Conservation (phyloP, 1,140 invertebrate species). For the Brachionus rubens region DNA sequence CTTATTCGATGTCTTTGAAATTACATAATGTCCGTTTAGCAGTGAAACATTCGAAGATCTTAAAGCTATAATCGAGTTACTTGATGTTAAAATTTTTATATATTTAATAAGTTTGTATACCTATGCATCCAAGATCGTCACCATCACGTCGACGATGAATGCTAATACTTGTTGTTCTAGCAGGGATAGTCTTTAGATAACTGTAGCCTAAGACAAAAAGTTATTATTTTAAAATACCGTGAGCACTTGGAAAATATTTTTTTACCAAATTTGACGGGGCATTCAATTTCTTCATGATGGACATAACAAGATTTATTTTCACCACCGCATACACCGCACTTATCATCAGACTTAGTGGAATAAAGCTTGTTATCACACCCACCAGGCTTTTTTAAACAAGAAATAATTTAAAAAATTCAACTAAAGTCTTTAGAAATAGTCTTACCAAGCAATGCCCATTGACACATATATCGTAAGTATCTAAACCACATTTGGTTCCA, state of each 20-base stretch:
- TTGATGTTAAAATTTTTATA: neutral
- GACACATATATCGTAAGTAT: conserved; percentile 46
- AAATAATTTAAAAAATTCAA: too few species aligned
- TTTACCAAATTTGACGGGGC: conserved; percentile 26
- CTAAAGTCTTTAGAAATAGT: too few species aligned
- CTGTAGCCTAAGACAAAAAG: neutral
- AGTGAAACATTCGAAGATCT: neutral
- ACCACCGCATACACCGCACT: conserved; percentile 46
- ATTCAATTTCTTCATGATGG: neutral
- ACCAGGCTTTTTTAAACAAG: neutral
- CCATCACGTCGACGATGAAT: conserved; percentile 3
- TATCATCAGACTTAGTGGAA: conserved; percentile 25
- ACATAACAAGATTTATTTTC: conserved; percentile 14
- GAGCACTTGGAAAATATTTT: neutral
- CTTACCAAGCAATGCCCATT: conserved; percentile 44
- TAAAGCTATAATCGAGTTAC: neutral
- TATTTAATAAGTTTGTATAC: neutral
- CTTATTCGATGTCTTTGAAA: conserved; percentile 24
- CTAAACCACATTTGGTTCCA: conserved; percentile 40
- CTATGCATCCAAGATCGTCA: conserved; percentile 28
- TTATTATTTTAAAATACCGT: neutral
- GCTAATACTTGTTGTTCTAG: conserved; percentile 14
- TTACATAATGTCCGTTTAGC: conserved; percentile 37
- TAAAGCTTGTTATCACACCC: conserved; percentile 43
- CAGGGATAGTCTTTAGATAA: neutral